Base-by-base conservation (phyloP, 2,797 vertebrate genomes). In the Diplodus puntazzo region DNA sequence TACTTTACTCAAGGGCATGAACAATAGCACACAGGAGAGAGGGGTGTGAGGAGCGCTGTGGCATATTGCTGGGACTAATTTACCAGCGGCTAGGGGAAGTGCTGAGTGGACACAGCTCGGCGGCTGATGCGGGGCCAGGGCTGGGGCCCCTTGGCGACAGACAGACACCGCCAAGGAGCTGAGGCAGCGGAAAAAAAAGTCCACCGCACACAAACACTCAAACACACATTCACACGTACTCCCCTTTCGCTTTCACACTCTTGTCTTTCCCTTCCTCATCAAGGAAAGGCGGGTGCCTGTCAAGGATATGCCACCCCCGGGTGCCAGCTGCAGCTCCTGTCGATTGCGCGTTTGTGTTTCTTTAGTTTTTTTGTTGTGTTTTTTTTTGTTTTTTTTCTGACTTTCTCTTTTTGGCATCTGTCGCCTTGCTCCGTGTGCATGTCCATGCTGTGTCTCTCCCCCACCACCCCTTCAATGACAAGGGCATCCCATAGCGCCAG, bases 71-170 rank as follows among this genome's bases (percentile, higher is more conserved):
- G 82, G 66, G 88, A 85, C 93, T 94, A 93, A 93, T 95, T 93
- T 95, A 92, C 90, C 85, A 82, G 90, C 84, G 55, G 90, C 88
- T 14, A 79, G 80, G 78, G 89, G 87, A 94, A 95, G 78, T 94
- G 94, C 94, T 95, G 94, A 95, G 89, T 92, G 92, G 90, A 94
- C 93, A 92, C 85, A 82, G 90, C 85, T 89, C 86, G 69, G 87
- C 87, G 80, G 89, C 80, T 90, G 81, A 91, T 89, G 78, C 59
- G 84, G 89, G 89, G 91, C 92, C 89, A 84, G 84, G 86, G 90
- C 89, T 88, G 86, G 80, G 88, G 92, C 90, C 91, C 92, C 88
- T 92, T 52, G 88, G 92, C 88, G 88, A 90, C 90, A 89, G 75
- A 81, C 85, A 79, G 85, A 89, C 87, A 88, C 82, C 46, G 70